Evolutionary conservation across 2,113 vertebrate genomes (phyloP).

Genomic region (Chamaea fasciata): DNA sequence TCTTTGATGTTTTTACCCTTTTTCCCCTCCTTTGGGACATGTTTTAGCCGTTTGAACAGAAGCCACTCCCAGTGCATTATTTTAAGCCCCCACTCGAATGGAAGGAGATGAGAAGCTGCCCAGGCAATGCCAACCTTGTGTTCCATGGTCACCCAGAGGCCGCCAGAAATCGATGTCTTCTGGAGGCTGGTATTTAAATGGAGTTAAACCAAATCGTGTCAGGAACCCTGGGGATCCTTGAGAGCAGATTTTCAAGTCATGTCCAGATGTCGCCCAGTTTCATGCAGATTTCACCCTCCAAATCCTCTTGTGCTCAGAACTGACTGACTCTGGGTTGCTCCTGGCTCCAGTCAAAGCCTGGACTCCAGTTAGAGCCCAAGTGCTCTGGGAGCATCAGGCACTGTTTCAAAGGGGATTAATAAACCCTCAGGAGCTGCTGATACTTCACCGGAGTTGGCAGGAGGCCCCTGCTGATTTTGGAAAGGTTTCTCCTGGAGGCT

Average conservation of each 20-base stretch:
- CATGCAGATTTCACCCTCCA: not conserved
- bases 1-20: not conserved
- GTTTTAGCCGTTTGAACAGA: not conserved
- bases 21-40: not conserved
- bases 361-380: not conserved
- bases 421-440: not conserved
- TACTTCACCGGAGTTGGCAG: not conserved
- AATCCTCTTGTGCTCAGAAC: not conserved
- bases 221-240: not conserved
- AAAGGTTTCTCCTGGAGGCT: not conserved
- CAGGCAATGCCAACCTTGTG: not conserved
- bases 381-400: not conserved
- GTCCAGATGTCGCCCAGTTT: not conserved
- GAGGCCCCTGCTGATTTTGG: not conserved
- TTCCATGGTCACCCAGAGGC: not conserved
- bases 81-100: not conserved
- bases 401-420: not conserved
- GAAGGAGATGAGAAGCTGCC: not conserved
- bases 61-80: not conserved
- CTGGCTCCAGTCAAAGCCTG: not conserved
- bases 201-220: not conserved
- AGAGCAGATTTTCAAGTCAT: not conserved
- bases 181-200: not conserved
- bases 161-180: not conserved
- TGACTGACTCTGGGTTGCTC: not conserved